These are phyloP conservation scores for Steinernema carpocapsae DNA, from an alignment of 2,888 invertebrate genomes.

Conservation along the genomic window DNA sequence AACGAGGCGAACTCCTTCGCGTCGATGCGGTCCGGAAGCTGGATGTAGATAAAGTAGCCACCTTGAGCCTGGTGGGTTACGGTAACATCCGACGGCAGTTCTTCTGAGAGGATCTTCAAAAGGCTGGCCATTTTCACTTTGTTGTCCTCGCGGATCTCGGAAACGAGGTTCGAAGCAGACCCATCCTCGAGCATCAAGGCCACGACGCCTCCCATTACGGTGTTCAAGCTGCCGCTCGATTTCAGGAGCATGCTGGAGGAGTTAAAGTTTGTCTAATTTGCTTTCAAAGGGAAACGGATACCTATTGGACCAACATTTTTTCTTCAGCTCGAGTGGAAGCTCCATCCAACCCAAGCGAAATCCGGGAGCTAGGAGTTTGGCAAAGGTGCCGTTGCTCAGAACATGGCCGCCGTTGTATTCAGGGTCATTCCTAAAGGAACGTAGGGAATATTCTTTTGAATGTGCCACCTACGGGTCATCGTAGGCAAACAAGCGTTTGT, in stretches of 20 bases:
- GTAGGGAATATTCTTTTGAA: neutral
- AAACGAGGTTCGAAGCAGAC: slow-evolving; percentile 70
- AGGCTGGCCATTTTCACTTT: slow-evolving; percentile 40
- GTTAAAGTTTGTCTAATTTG: neutral
- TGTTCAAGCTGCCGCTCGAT: slow-evolving; percentile 76
- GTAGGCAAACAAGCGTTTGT: slow-evolving; percentile 73
- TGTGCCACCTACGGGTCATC: slow-evolving; percentile 29
- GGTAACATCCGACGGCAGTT: slow-evolving; percentile 54
- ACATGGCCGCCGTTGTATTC: slow-evolving; percentile 72
- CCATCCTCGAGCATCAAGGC: slow-evolving; percentile 70
- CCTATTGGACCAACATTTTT: slow-evolving; percentile 44
- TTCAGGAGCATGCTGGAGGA: slow-evolving; percentile 72
- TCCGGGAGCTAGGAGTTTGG: slow-evolving; percentile 76
- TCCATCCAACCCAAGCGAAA: slow-evolving; percentile 77
- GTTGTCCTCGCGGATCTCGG: slow-evolving; percentile 43
- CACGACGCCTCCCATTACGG: slow-evolving; percentile 74
- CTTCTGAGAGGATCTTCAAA: slow-evolving; percentile 36
- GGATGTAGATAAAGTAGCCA: slow-evolving; percentile 76
- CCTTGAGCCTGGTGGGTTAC: slow-evolving; percentile 71
- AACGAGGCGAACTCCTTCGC: slow-evolving; percentile 47
- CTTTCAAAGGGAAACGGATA: slow-evolving; percentile 7
- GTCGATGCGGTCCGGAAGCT: slow-evolving; percentile 71
- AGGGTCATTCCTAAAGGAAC: slow-evolving; percentile 65
- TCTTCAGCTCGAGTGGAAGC: slow-evolving; percentile 69
- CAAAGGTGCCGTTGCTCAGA: slow-evolving; percentile 76